phyloP scores from a whole-genome alignment of 1,140 invertebrate genomes.

The Pissodes strobi region DNA sequence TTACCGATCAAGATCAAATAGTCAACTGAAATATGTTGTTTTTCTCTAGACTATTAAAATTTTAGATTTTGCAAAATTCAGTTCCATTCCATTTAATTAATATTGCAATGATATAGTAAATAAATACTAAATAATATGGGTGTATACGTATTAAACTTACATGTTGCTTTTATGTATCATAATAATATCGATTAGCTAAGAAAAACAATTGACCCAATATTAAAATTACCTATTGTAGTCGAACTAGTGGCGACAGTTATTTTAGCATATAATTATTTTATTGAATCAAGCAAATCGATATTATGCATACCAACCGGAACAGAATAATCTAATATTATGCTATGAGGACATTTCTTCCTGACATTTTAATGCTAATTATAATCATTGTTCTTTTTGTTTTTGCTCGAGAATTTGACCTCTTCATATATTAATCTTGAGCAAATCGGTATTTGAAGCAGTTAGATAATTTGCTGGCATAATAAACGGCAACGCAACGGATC shows the following conservation, averaged over 20 bases:
- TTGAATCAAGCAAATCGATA: not conserved
- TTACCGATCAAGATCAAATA: too few species aligned
- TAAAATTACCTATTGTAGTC: constrained; percentile 12
- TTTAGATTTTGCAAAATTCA: too few species aligned
- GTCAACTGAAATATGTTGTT: too few species aligned
- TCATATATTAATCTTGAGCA: not conserved
- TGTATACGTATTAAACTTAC: too few species aligned
- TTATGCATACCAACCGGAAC: not conserved
- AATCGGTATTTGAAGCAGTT: constrained; percentile 10
- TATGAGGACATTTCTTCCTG: constrained; percentile 7
- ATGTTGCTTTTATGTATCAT: too few species aligned
- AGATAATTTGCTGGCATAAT: constrained; percentile 2
- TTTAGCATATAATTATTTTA: not conserved
- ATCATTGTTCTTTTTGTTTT: constrained; percentile 26
- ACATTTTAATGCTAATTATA: constrained; percentile 29
- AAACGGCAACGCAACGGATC: too few species aligned
- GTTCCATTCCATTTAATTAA: too few species aligned
- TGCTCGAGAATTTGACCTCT: constrained; percentile 19
- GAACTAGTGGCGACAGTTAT: not conserved
- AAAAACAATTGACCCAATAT: not conserved
- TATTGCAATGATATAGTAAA: too few species aligned
- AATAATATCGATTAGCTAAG: not conserved
- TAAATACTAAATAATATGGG: too few species aligned
- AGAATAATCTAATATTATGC: constrained; percentile 4
- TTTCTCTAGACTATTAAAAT: too few species aligned